A percentile compares a stretch with the other conserved stretches of the same genome.
phyloP scores from a whole-genome alignment of 2,797 vertebrate genomes.

The Lacerta bilineata region DNA sequence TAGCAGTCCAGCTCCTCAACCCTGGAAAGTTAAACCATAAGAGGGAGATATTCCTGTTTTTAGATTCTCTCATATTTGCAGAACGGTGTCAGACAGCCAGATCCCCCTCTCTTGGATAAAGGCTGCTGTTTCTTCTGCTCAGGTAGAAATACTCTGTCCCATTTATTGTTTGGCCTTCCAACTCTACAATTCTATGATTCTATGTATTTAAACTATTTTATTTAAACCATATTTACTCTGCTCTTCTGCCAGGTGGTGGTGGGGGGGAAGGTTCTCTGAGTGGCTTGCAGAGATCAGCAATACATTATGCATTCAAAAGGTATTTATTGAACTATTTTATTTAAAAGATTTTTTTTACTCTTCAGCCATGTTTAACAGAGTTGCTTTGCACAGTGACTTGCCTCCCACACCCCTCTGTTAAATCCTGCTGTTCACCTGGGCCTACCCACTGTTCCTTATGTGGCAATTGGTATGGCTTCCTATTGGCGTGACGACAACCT shows the following conservation, averaged over 20 bases:
- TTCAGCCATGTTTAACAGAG: too few species aligned
- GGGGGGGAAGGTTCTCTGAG: too few species aligned
- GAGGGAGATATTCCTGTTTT: background rate
- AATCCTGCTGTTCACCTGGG: too few species aligned
- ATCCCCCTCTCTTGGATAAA: background rate
- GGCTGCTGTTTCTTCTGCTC: background rate
- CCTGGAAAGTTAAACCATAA: background rate
- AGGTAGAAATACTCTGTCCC: background rate
- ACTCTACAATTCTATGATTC: background rate
- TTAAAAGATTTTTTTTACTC: too few species aligned
- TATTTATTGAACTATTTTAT: too few species aligned
- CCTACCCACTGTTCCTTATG: too few species aligned
- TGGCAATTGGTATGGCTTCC: too few species aligned
- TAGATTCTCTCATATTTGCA: background rate
- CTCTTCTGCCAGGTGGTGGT: background rate
- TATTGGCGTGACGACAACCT: too few species aligned
- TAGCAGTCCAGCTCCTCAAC: background rate
- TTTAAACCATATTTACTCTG: background rate
- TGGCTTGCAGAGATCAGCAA: too few species aligned
- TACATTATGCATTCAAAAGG: too few species aligned
- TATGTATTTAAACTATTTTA: background rate
- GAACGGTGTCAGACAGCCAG: background rate
- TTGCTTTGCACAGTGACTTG: too few species aligned
- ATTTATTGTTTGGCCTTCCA: background rate
- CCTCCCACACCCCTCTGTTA: too few species aligned